Base-by-base conservation (phyloP, 1,140 invertebrate species). In the Pseudomyrmex flavicornis region DNA sequence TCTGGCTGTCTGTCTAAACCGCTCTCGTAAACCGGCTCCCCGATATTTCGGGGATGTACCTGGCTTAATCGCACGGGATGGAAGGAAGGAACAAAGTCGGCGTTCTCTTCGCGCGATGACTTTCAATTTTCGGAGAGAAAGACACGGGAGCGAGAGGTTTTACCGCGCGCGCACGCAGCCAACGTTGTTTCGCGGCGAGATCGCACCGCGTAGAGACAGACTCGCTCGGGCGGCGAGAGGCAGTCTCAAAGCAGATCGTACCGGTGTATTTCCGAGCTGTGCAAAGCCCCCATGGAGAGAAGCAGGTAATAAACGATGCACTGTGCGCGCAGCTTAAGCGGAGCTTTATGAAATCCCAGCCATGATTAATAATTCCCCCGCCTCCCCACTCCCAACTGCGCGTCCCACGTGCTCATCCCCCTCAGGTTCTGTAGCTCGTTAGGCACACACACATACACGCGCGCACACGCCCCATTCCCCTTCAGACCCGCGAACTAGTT, bases 361-460 rank as follows among this genome's bases (percentile, higher is more conserved):
- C 87, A 90, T 93, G 93, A 94, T 94, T 94, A 94, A 94, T 94
- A 94, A 93, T 92, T 92, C 85, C 80, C 89, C 82, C 82, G 75
- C 69, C 84, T 68, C 79, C 54, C 76, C 66, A 17, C 17, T 59
- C 9, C 63, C 80, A 54, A 62, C 85, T 73, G 61, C 26, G 44
- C 61, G 50, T 66, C 35, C 48, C 68, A 17, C 54, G 65, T 35
- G 56, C 75, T 56, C 84, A 69, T 79, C 61, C 52, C n/a, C n/a
- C n/a, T n/a, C n/a, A n/a, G n/a, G n/a, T n/a, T n/a, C n/a, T n/a
- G n/a, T n/a, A n/a, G n/a, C n/a, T n/a, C n/a, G n/a, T n/a, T n/a
- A n/a, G n/a, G n/a, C n/a, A n/a, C n/a, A n/a, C n/a, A n/a, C n/a
- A n/a, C n/a, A n/a, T n/a, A n/a, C n/a, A n/a, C n/a, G n/a, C n/a